Base-by-base conservation (phyloP, 1,140 invertebrate species). In the Listronotus bonariensis region DNA sequence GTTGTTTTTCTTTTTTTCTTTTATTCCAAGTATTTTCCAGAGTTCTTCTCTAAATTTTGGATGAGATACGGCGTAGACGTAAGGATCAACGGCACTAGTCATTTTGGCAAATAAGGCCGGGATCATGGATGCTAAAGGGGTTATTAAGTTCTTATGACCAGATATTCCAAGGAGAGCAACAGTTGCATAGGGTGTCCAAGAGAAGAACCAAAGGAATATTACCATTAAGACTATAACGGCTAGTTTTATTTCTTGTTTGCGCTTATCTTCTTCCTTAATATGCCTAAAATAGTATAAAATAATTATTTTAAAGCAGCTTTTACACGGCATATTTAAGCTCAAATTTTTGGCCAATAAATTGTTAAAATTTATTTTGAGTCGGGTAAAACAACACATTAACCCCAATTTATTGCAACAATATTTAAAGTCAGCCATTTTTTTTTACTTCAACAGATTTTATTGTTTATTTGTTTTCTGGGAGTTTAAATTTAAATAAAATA, bases 111-210 rank as follows among this genome's bases (percentile, higher is more conserved):
- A 89, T 14, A 91, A 77, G 0, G 89, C 89, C 0, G 90, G 90
- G 11, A 91, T 80, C 88, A 91, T 89, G 0, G 89, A 90, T 1
- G 80, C 74, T 12, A 87, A 67, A 0, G 90, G 89, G 0, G 87
- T 86, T 11, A 92, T 82, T 6, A 85, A 72, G 26, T 86, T 72
- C 63, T 84, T 82, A 52, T 79, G 75, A 8, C 88, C 88, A 60
- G 85, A 86, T 58, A 90, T 86, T 0, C 89, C 90, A 8, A 92
- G 78, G 11, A 92, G 81, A 10, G 90, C 83, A 1, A 92, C 86
- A 6, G 87, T 76, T 0, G 90, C 86, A 72, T 91, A 91, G 0
- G 89, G 89, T 0, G 89, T 89, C 90, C 90, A 92, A 4, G 89
- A 87, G 7, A 88, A 68, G 68, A 91, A 86, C 84, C 90, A 92